Percentiles rank a stretch among this genome's conserved stretches.
phyloP scores from a whole-genome alignment of 64 coral and sea anemone genomes.

The Pachyseris speciosa region DNA sequence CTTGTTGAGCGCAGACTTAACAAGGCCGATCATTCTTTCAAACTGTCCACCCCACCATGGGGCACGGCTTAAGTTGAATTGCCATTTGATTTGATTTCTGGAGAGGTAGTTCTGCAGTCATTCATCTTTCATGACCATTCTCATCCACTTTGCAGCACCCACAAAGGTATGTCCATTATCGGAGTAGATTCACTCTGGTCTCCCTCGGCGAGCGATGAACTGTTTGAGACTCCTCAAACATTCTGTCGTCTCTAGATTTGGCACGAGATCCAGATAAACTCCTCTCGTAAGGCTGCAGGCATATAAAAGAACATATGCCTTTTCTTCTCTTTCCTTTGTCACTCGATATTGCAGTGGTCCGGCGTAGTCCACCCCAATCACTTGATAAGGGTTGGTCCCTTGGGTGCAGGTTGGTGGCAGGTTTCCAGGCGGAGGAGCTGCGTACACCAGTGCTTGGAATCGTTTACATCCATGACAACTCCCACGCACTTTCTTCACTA shows the following conservation, averaged over 20 bases:
- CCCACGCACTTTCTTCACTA: not conserved
- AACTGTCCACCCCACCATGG: not conserved
- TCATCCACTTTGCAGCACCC: not conserved
- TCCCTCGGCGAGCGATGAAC: not conserved
- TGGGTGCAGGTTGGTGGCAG: not conserved
- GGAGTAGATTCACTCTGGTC: not conserved
- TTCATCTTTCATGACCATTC: not conserved
- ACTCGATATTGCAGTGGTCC: constrained; percentile 16
- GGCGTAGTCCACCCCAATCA: constrained; percentile 35
- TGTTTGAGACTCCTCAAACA: not conserved
- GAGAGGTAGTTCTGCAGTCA: not conserved
- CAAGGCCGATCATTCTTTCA: not conserved
- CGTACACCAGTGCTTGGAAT: not conserved
- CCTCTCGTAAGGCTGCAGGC: constrained; percentile 7
- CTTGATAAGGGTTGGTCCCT: constrained; percentile 7
- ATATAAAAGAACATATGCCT: constrained; percentile 17
- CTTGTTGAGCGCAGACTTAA: not conserved
- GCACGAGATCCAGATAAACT: not conserved
- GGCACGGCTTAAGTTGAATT: not conserved
- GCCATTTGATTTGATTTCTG: not conserved
- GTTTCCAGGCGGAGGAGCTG: not conserved
- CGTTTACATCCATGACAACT: not conserved
- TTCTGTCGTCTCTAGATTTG: not conserved
- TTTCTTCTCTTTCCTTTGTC: not conserved
- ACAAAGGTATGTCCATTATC: not conserved